Evolutionary conservation across 92 coral and sea anemone genomes (phyloP).

Genomic region (Umimayanthus chanpuru): DNA sequence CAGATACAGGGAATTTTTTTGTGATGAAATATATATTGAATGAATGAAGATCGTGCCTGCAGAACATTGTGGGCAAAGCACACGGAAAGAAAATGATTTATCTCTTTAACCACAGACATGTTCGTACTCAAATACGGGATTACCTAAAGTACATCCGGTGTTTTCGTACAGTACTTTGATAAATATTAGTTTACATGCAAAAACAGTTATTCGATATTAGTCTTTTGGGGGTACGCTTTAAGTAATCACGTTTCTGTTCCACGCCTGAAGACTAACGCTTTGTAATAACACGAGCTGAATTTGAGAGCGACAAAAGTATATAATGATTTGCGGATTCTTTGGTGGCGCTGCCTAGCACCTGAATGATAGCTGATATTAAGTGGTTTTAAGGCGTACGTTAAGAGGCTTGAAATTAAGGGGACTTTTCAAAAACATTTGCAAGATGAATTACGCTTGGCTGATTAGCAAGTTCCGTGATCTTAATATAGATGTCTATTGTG

Average conservation of each 20-base stretch:
- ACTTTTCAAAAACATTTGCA: constrained; percentile 11
- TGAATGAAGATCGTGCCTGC: constrained; percentile 30
- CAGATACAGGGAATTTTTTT: not conserved
- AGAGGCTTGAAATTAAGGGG: not conserved
- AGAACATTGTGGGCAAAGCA: not conserved
- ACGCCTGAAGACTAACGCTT: not conserved
- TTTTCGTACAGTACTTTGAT: constrained; percentile 45
- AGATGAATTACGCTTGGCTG: not conserved
- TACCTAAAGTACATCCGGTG: constrained; percentile 45
- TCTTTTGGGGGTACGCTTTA: constrained; percentile 9
- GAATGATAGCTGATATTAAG: not conserved
- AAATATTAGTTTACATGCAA: constrained; percentile 40
- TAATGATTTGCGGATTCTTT: not conserved
- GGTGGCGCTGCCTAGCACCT: not conserved
- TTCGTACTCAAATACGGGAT: constrained; percentile 41
- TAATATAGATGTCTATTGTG: not conserved
- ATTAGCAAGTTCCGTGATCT: constrained; percentile 5
- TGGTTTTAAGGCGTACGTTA: not conserved
- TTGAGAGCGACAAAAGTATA: not conserved
- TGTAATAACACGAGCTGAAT: not conserved
- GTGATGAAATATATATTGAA: not conserved
- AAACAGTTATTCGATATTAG: constrained; percentile 19
- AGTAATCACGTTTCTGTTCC: constrained; percentile 38
- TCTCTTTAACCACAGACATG: constrained; percentile 35
- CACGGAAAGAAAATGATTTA: constrained; percentile 33